These are phyloP conservation scores for Zootoca vivipara DNA, from an alignment of 2,113 vertebrate species.

Conservation along the genomic window DNA sequence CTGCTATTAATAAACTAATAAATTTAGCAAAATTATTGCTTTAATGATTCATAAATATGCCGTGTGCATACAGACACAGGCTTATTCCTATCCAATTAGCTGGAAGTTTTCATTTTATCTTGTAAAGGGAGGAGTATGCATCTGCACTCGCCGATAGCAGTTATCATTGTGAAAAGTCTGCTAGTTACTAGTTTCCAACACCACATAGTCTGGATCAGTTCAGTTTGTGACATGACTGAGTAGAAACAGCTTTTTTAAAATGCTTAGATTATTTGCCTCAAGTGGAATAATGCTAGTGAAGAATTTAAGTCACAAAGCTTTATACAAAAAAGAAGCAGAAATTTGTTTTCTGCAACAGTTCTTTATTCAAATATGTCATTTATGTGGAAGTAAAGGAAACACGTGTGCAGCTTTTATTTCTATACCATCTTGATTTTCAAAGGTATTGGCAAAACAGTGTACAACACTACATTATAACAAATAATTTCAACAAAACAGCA, in stretches of 20 bases:
- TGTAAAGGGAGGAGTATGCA: slow-evolving; percentile 38
- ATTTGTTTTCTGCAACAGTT: not conserved
- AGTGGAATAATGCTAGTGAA: not conserved
- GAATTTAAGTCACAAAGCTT: not conserved
- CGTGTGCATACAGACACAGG: slow-evolving; percentile 13
- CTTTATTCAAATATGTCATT: not conserved
- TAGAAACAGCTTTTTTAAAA: not conserved
- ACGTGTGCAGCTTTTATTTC: not conserved
- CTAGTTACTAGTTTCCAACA: slow-evolving; percentile 30
- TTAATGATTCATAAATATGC: slow-evolving; percentile 37
- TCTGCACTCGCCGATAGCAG: slow-evolving; percentile 68
- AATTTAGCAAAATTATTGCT: slow-evolving; percentile 35
- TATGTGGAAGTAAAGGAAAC: not conserved
- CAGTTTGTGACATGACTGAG: slow-evolving; percentile 5
- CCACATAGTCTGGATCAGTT: slow-evolving; percentile 6
- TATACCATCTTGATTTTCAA: not conserved
- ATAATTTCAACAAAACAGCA: not conserved
- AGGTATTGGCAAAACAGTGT: not conserved
- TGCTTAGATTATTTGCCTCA: not conserved
- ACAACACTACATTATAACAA: not conserved
- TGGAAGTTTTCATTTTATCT: slow-evolving; percentile 51
- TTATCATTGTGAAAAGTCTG: slow-evolving; percentile 64
- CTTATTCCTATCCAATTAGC: slow-evolving; percentile 22
- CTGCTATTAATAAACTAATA: slow-evolving; percentile 34
- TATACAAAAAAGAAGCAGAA: not conserved